Evolutionary conservation across 2,113 vertebrate species (phyloP), one percentile per base, ranked within the genome.

Genomic region (Gallinago media): DNA sequence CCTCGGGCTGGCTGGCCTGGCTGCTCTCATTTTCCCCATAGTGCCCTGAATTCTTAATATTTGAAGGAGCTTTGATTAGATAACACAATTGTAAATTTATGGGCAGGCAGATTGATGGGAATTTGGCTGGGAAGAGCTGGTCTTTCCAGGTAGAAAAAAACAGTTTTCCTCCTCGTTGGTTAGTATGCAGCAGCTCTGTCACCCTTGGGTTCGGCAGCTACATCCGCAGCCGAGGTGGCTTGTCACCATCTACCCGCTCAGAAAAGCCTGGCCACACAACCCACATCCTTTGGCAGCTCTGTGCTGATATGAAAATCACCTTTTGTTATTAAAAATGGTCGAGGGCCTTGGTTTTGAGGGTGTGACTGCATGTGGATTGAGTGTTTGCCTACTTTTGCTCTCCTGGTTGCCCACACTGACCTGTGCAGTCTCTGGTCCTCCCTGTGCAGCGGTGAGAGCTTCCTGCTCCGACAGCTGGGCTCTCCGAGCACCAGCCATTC

Each of bases 251-350:
- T 70, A 4, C 38, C 26, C 2, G 0, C 31, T 25, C 81, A 82
- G 68, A 52, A 85, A 90, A 54, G 32, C 59, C 68, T 83, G 63
- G 50, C 88, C 42, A 0, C 82, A 31, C 26, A 67, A 67, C 29
- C 92, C 93, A 95, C 90, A 91, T 94, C 90, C 92, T 95, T 50
- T 20, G 13, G 23, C 83, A 90, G 72, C 68, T 72, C n/a, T 42
- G 20, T 71, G 72, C 79, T 26, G n/a, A 93, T 59, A 55, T 18
- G 5, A 58, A 18, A 80, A 55, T 76, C 56, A 22, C 17, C 0
- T 0, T 49, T 76, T 7, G 2, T 19, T 65, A 42, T 56, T 66
- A 25, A 62, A 83, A 56, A 58, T 63, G 66, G 40, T 75, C 0
- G 0, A 52, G 34, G 55, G 22, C 22, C 27, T 89, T 89, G 47